Conservation (phyloP, 2,797 vertebrate species). For the Hephaestus fuliginosus region DNA sequence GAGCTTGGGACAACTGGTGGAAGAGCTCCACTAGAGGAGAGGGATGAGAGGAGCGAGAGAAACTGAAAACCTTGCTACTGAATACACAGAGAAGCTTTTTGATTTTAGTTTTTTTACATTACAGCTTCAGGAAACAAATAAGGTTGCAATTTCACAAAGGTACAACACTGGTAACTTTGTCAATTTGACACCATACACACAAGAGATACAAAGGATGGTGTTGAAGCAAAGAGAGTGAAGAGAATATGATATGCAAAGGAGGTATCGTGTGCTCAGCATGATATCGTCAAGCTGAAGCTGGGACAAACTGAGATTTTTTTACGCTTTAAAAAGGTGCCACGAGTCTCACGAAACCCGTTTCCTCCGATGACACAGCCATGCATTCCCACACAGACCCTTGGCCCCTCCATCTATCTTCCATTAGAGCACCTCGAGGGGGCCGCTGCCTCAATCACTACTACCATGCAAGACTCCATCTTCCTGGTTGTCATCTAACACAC, state of each 20-base stretch:
- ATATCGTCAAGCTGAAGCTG: conserved; percentile 12
- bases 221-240: background rate
- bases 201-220: background rate
- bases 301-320: conserved; percentile 56
- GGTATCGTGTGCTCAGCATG: conserved; percentile 3
- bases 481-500: conserved; percentile 54
- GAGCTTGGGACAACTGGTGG: conserved; percentile 96
- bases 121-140: background rate
- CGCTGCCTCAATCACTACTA: conserved; percentile 54
- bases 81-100: background rate
- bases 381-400: conserved; percentile 49
- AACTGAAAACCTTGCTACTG: background rate
- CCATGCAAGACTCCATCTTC: conserved; percentile 39
- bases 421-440: conserved; percentile 58
- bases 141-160: background rate
- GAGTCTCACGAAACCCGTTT: conserved; percentile 69
- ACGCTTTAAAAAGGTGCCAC: conserved; percentile 42
- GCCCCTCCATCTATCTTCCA: conserved; percentile 59
- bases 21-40: conserved; percentile 91
- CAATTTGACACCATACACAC: background rate
- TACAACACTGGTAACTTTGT: background rate
- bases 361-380: conserved; percentile 53
- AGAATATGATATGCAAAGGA: conserved; percentile 20
- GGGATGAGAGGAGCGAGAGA: conserved; percentile 5
- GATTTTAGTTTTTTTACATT: background rate